Base-by-base conservation (phyloP, 2,888 invertebrate genomes). In the Thereva unica region DNA sequence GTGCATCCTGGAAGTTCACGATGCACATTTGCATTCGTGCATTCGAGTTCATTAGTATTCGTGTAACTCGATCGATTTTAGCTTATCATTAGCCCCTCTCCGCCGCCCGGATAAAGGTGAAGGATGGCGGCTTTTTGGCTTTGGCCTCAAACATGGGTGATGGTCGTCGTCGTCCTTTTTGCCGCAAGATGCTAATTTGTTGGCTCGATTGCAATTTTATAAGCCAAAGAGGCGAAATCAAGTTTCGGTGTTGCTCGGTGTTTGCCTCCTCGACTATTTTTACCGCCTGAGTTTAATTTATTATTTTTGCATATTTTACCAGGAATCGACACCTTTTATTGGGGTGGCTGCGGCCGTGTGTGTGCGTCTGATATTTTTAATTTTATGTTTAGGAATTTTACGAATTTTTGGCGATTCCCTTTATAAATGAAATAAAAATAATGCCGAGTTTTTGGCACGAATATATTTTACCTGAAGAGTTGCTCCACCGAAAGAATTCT, bases 121-220 rank as follows among this genome's bases (percentile, higher is more conserved):
- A 42, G 42, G 34, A n/a, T 37, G 53, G 37, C 53, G 38, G 37
- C 35, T 53, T 38, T 53, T 38, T 52, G 38, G 37, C 53, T n/a
- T 9, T 53, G 10, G 53, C n/a, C 23, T 23, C 23, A 23, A 23
- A 23, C 23, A 23, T 34, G 53, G 4, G 38, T n/a, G 35, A 38
- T 10, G 7, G 53, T 1, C 12, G 37, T 53, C 53, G 53, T 37
- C 37, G 38, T 9, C 56, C 23, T 59, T 59, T 59, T 59, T 47
- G 47, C 57, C 35, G 57, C 34, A 45, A 64, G 64, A 64, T 64
- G 64, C 64, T 64, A 64, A 64, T 64, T 64, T 64, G 64, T 64
- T 64, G 47, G 54, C 38, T 37, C 64, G 64, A 64, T 44, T 64
- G 12, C 49, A 44, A 64, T 64, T 64, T 44, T 44, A 42, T 37